A percentile compares a stretch with the other conserved stretches of the same genome.
phyloP scores from a whole-genome alignment of 2,113 vertebrate genomes.

The Patagioenas fasciata region DNA sequence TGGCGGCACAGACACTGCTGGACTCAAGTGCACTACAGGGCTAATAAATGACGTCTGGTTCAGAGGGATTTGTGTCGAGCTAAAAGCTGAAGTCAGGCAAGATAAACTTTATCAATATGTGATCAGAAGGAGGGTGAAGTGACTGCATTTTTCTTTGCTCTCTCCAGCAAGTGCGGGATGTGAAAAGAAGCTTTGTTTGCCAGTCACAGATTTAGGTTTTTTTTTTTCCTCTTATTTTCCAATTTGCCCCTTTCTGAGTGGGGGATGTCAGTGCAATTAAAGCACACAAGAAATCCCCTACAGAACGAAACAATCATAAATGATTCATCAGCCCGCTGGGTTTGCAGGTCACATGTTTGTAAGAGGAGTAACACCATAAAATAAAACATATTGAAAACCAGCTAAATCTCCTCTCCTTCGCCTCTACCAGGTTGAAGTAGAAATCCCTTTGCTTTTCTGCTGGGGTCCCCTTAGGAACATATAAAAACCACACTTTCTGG shows the following conservation, averaged over 20 bases:
- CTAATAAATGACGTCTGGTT: not conserved
- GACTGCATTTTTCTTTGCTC: conserved; percentile 39
- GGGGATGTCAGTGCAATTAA: conserved; percentile 51
- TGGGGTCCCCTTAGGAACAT: not conserved
- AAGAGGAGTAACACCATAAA: conserved; percentile 1
- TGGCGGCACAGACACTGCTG: not conserved
- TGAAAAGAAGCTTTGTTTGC: conserved; percentile 20
- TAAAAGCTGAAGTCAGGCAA: conserved; percentile 2
- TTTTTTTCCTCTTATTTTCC: not conserved
- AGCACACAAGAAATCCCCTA: conserved; percentile 40
- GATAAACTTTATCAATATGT: conserved; percentile 61
- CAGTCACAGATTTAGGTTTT: not conserved
- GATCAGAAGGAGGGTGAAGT: conserved; percentile 19
- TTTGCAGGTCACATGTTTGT: not conserved
- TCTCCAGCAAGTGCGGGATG: not conserved
- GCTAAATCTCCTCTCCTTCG: not conserved
- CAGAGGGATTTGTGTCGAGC: not conserved
- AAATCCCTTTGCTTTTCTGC: conserved; percentile 11
- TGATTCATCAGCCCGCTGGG: conserved; percentile 39
- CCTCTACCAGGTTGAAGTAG: not conserved
- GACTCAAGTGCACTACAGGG: not conserved
- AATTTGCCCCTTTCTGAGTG: not conserved
- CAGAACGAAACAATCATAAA: conserved; percentile 50
- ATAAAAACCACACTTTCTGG: conserved; percentile 15
- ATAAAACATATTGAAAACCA: not conserved